Evolutionary conservation across 2,888 invertebrate genomes (phyloP), one percentile per base, ranked within the genome.

Genomic region (Nymphalis urticae): DNA sequence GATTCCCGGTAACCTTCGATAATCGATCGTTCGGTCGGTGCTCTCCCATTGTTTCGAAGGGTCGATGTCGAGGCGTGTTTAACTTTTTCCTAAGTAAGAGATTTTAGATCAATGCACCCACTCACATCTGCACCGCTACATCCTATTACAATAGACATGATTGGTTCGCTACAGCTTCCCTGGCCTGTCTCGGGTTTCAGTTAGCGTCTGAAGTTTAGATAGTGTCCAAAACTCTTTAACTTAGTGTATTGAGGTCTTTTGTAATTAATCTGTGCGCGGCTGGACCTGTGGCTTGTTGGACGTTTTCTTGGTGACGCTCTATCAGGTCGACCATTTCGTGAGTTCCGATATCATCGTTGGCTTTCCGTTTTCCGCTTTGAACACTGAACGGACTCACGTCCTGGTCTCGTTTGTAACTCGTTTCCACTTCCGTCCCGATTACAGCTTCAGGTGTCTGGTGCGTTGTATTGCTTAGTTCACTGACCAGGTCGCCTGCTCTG

Each of bases 381-480:
- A 48, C n/a, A 48, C 16, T 16, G 4, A 32, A 56, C 17, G 32
- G 71, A 27, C 54, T 75, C 73, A 73, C 72, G 72, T 58, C 59
- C 64, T 61, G 66, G 68, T 68, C 51, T 27, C 78, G 78, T 72
- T 75, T 77, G 79, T 77, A 78, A 79, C 79, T 76, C 77, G 78
- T 76, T 77, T 73, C 73, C 64, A 66, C 66, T 63, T 51, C 71
- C 61, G 75, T 76, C 72, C 75, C 75, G 76, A 70, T 77, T 77
- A 77, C 79, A 76, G 82, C 82, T 82, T 81, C 74, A 72, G 80
- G 81, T 82, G 77, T 76, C 71, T 76, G 79, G 82, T 80, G 80
- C 79, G 77, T 79, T 75, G 77, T 77, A 75, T 73, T 73, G 80
- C 79, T 79, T 79, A 76, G 75, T 73, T 69, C 71, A 67, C 70